Evolutionary conservation across 2,888 invertebrate genomes (phyloP), one percentile per base, ranked within the genome.

Genomic region (Drosophila anomalipes): DNA sequence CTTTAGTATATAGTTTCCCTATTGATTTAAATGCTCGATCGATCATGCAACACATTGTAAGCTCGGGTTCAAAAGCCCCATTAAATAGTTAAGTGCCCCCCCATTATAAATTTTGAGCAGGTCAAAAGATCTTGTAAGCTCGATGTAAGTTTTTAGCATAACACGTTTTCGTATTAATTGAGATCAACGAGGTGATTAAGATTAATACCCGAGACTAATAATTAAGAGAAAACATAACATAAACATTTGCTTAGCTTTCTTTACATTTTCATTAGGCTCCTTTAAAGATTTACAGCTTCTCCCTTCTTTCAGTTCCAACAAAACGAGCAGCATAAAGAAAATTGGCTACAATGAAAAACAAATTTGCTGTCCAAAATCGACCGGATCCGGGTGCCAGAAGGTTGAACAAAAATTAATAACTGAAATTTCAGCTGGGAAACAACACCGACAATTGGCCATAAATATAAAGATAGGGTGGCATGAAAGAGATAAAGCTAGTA

Each of bases 321-420:
- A 44, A 39, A 58, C 30, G 44, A 52, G 28, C 52, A 6, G 33
- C 30, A 22, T 39, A 51, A 44, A 9, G 74, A 66, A 81, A 83
- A 83, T 68, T 70, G 64, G 30, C 60, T 33, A 37, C 63, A 59
- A 61, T 47, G 32, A 35, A 63, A 59, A 67, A 49, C 58, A 68
- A 47, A 68, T 74, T 82, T 74, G 35, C 53, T 69, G 37, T 52
- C 26, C 49, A 53, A 59, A 63, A 54, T 44, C 39, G 52, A 41
- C 22, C 10, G 22, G 28, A 35, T 39, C 16, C 51, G 76, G n/a
- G 70, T 70, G 80, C 7, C 58, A 76, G 81, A 67, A 44, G 62
- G 44, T 60, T 47, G 22, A 26, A 41, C 61, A 52, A 72, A 77
- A 81, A 86, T 90, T 81, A 86, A 88, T 88, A 86, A 86, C 81